Percentiles rank a stretch among this genome's conserved stretches.
Evolutionary conservation across 2,888 invertebrate genomes (phyloP).

Genomic region (Rhodophaea formosa): DNA sequence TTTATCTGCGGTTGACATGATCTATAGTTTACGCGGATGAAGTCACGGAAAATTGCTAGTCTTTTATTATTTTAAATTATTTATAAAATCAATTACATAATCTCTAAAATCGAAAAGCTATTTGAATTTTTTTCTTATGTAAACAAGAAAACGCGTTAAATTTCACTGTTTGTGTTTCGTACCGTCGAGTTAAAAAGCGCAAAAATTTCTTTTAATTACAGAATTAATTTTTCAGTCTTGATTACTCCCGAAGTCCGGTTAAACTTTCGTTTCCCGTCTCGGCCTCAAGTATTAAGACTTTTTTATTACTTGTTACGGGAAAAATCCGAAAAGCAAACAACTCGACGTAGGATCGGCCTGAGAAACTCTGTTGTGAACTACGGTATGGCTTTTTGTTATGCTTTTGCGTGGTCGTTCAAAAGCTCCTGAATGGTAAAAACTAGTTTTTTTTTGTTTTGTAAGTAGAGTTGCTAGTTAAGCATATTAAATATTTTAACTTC

Average conservation of each 20-base stretch:
- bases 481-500: too few species aligned
- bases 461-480: too few species aligned
- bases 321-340: constrained; percentile 56
- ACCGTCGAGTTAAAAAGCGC: constrained; percentile 9
- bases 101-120: too few species aligned
- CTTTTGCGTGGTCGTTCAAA: neutral
- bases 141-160: neutral
- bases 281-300: constrained; percentile 52
- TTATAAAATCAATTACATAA: too few species aligned
- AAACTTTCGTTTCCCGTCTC: constrained; percentile 50
- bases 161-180: constrained; percentile 5
- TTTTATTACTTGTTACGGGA: constrained; percentile 57
- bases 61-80: too few species aligned
- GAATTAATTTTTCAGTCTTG: constrained; percentile 57
- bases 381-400: neutral
- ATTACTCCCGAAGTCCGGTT: constrained; percentile 50
- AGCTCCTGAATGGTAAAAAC: too few species aligned
- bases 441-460: too few species aligned
- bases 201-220: constrained; percentile 52
- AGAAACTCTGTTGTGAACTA: constrained; percentile 9
- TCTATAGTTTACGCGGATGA: too few species aligned
- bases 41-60: too few species aligned
- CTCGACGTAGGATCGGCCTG: constrained; percentile 18
- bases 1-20: too few species aligned
- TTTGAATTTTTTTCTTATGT: too few species aligned